Evolutionary conservation across 2,888 invertebrate genomes (phyloP).

Genomic region (Schizaphis graminum): DNA sequence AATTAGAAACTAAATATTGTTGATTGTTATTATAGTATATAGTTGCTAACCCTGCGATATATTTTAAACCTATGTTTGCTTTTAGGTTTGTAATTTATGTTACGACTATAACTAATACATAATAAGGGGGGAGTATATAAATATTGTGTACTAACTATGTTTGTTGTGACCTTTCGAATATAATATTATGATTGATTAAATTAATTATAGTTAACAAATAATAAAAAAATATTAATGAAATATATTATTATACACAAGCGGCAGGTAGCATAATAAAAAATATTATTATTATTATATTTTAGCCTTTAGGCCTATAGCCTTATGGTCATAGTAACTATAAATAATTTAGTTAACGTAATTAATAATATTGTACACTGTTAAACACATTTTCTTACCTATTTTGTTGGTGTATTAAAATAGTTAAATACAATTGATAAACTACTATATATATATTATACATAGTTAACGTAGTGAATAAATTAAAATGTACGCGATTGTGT

Average conservation of each 20-base stretch:
- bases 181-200: background rate
- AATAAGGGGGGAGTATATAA: background rate
- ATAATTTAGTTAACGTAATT: background rate
- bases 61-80: background rate
- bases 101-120: background rate
- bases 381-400: background rate
- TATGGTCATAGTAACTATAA: background rate
- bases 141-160: background rate
- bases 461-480: background rate
- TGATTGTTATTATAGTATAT: background rate
- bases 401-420: background rate
- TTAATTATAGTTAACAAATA: background rate
- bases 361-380: background rate
- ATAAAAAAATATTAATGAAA: background rate
- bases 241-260: background rate
- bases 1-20: background rate
- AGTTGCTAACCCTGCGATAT: background rate
- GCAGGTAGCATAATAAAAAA: background rate
- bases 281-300: background rate
- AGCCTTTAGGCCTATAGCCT: background rate
- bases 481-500: background rate
- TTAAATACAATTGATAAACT: background rate
- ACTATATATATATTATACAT: background rate
- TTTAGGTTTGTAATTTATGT: background rate
- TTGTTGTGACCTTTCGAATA: background rate